Evolutionary conservation across 2,797 vertebrate species (phyloP), one percentile per base, ranked within the genome.

Genomic region (Megalops cyprinoides): DNA sequence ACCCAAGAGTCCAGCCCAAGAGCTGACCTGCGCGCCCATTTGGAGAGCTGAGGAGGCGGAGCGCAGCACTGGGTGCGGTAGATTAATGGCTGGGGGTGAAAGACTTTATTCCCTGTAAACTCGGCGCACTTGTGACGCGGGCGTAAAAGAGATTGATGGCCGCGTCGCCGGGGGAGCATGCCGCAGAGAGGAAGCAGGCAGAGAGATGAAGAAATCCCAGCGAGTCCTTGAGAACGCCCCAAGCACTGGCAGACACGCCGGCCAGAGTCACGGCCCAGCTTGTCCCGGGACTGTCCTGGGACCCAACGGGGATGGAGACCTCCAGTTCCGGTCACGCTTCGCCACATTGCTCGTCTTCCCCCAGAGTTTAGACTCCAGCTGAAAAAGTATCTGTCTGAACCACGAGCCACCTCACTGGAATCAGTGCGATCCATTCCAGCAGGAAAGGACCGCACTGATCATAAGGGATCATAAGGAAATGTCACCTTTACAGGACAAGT

Each of bases 131-230:
- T 84, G 65, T 51, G 81, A 67, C 75, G 65, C 65, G 28, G 42
- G 77, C 46, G 46, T 85, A 18, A 73, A 81, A 76, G 69, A 82
- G 83, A 87, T 87, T 81, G 82, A 85, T 82, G 67, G 73, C 76
- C 75, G 71, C 51, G 80, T 60, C 55, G 82, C 75, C 1, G 14
- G 34, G 42, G 37, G 51, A n/a, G n/a, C n/a, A 78, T 65, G 51
- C 69, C 18, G 44, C 4, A 3, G 20, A 34, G 18, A 53, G 49
- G 76, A 31, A 74, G 18, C 25, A 25, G 3, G 39, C 37, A 8
- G 31, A 79, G 79, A 62, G 76, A 42, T 37, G 69, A 31, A 60
- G 67, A n/a, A 44, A 69, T 80, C 76, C 76, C 15, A 3, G 44
- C 44, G 51, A 80, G 79, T 82, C 86, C 84, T 85, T 87, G 42